A percentile compares a stretch with the other conserved stretches of the same genome.
phyloP scores from a whole-genome alignment of 2,888 invertebrate genomes.

The Idaea aversata region DNA sequence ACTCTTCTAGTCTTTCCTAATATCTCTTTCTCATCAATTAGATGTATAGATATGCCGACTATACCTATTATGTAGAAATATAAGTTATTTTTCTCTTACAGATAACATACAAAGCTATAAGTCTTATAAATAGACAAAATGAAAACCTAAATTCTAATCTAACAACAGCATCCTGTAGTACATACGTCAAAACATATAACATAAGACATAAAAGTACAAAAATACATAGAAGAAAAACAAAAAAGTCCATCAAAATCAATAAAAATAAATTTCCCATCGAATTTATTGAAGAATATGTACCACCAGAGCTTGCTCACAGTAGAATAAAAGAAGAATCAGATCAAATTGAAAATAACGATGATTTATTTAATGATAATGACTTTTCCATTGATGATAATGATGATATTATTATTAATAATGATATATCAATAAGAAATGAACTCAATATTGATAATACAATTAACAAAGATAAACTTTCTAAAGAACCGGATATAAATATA shows the following conservation, averaged over 20 bases:
- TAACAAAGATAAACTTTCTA: neutral
- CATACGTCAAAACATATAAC: conserved; percentile 36
- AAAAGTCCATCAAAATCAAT: neutral
- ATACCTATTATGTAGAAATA: too few species aligned
- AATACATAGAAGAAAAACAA: neutral
- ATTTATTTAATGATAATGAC: neutral
- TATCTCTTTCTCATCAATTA: too few species aligned
- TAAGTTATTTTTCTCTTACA: neutral
- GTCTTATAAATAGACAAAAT: neutral
- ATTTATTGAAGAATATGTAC: neutral
- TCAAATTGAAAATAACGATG: neutral
- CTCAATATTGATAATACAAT: neutral
- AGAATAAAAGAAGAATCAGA: neutral
- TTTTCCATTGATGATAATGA: neutral
- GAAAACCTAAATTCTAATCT: neutral
- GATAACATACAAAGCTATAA: neutral
- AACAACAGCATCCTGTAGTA: conserved; percentile 26
- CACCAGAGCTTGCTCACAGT: neutral
- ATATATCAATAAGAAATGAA: neutral
- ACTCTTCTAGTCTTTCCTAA: too few species aligned
- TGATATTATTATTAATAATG: neutral
- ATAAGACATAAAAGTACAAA: neutral
- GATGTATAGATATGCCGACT: too few species aligned
- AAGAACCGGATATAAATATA: neutral
- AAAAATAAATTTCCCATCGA: neutral